These are phyloP conservation scores for Limonius californicus DNA, from an alignment of 1,140 invertebrate genomes.

Conservation along the genomic window DNA sequence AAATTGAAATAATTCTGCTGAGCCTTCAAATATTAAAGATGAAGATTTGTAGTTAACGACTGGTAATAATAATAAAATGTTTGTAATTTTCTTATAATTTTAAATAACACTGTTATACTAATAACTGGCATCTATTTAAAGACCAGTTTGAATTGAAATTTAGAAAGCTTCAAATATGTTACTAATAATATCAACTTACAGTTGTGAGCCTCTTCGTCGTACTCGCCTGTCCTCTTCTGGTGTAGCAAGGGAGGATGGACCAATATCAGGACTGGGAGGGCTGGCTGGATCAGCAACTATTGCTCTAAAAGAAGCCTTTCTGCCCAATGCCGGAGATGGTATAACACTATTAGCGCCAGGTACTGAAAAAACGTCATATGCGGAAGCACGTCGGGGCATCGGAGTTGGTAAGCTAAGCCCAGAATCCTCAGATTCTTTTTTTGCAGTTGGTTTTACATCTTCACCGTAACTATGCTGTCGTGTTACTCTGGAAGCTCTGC, in stretches of 20 bases:
- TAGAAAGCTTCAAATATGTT: no score
- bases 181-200: no score
- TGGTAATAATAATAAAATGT: no score
- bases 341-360: slow-evolving; percentile 45
- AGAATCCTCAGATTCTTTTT: slow-evolving; percentile 42
- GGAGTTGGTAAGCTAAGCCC: slow-evolving; percentile 61
- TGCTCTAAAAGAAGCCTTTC: slow-evolving; percentile 67
- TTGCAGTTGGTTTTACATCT: slow-evolving; percentile 55
- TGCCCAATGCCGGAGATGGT: slow-evolving; percentile 44
- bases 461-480: slow-evolving; percentile 79
- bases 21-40: no score
- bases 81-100: no score
- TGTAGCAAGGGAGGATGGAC: slow-evolving; percentile 51
- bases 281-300: slow-evolving; percentile 53
- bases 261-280: slow-evolving; percentile 54
- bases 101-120: no score
- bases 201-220: slow-evolving; percentile 68
- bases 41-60: no score
- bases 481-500: slow-evolving; percentile 66
- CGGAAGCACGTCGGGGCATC: slow-evolving; percentile 70
- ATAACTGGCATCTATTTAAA: no score
- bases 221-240: slow-evolving; percentile 69
- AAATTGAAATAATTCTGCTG: no score
- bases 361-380: slow-evolving; percentile 70
- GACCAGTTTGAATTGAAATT: no score